Conservation (phyloP, 2,888 invertebrate species). For the Lymantria dispar region DNA sequence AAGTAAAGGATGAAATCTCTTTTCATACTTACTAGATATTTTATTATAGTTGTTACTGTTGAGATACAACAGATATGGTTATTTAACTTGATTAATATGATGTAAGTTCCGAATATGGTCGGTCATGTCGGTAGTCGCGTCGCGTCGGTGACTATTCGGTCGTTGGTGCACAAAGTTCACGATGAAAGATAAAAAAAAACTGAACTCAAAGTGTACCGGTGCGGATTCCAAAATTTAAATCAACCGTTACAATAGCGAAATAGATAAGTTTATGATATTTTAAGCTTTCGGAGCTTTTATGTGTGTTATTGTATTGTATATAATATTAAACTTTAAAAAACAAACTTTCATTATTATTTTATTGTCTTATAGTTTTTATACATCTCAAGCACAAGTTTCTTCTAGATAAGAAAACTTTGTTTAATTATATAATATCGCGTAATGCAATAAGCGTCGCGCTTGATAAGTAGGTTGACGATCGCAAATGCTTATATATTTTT, state of each 20-base stretch:
- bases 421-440: no score
- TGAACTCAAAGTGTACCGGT: slow-evolving; percentile 22
- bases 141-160: background rate
- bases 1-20: slow-evolving; percentile 15
- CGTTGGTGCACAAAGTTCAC: background rate
- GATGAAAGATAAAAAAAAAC: slow-evolving; percentile 16
- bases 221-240: slow-evolving; percentile 14
- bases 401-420: no score
- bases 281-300: background rate
- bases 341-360: no score
- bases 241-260: slow-evolving; percentile 13
- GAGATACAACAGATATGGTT: slow-evolving; percentile 7
- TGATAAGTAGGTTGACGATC: no score
- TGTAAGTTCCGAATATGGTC: background rate
- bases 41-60: slow-evolving; percentile 2
- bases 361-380: no score
- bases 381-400: no score
- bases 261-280: slow-evolving; percentile 4
- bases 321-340: no score
- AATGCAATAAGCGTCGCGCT: no score
- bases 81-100: slow-evolving; percentile 16
- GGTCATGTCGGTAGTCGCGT: background rate
- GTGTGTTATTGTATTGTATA: no score
- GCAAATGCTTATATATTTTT: no score
- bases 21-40: slow-evolving; percentile 8